These are phyloP conservation scores for Drosophila bocki DNA, from an alignment of 1,140 invertebrate species.

Conservation along the genomic window DNA sequence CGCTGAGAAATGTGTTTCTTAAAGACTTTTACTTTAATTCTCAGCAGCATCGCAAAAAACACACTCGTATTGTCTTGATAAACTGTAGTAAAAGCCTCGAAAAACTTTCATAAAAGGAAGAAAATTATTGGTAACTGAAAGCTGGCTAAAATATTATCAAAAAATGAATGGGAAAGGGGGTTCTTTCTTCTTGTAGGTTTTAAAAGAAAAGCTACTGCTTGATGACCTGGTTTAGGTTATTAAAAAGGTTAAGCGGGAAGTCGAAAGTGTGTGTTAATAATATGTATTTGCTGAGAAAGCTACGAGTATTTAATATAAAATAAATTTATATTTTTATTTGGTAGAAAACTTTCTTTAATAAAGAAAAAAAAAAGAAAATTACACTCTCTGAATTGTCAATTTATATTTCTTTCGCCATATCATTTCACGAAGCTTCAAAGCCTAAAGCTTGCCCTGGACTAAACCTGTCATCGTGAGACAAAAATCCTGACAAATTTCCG, in stretches of 20 bases:
- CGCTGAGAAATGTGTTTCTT: constrained; percentile 16
- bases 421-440: not conserved
- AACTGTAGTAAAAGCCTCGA: constrained; percentile 34
- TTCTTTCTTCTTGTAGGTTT: not conserved
- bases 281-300: too few species aligned
- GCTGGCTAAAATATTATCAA: constrained; percentile 61
- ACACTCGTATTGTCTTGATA: not conserved
- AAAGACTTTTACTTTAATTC: constrained; percentile 33
- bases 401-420: constrained; percentile 9
- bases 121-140: constrained; percentile 47
- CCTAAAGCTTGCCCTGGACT: not conserved
- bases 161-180: constrained; percentile 21
- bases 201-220: not conserved
- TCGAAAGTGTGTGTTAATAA: not conserved
- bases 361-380: not conserved
- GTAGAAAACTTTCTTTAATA: not conserved
- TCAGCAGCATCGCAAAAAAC: not conserved
- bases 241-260: not conserved
- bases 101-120: constrained; percentile 52
- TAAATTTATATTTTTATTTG: not conserved
- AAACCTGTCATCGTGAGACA: constrained; percentile 9
- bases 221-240: not conserved
- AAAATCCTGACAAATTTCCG: constrained; percentile 67
- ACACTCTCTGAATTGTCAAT: not conserved
- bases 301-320: not conserved